A percentile compares a stretch with the other conserved stretches of the same genome.
Evolutionary conservation across 2,113 vertebrate genomes (phyloP).

Genomic region (Poicephalus meyeri): DNA sequence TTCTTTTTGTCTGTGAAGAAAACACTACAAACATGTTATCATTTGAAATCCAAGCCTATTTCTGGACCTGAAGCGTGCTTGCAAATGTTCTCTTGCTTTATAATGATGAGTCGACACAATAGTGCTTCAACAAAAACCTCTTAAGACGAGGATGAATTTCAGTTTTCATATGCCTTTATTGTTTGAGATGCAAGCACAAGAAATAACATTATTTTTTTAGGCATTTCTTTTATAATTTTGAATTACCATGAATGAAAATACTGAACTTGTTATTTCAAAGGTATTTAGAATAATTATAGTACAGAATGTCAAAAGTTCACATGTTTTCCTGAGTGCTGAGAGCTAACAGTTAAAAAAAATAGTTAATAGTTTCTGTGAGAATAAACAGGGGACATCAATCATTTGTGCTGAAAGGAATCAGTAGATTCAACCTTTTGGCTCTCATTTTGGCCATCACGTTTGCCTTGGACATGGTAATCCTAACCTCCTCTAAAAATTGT

Average conservation of each 20-base stretch:
- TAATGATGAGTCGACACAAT: not conserved
- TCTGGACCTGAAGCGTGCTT: not conserved
- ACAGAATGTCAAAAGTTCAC: not conserved
- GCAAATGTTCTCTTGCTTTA: not conserved
- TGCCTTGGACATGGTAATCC: not conserved
- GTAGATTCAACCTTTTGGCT: not conserved
- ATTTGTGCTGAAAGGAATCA: not conserved
- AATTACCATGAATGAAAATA: not conserved
- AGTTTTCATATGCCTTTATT: not conserved
- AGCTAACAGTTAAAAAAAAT: not conserved
- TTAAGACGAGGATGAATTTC: not conserved
- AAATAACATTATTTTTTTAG: not conserved
- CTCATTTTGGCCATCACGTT: not conserved
- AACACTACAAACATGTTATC: not conserved
- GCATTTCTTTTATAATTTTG: not conserved
- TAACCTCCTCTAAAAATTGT: constrained; percentile 25
- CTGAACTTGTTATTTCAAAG: not conserved
- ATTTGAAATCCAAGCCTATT: not conserved
- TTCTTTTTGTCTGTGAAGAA: too few relatives aligned
- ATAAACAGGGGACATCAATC: not conserved
- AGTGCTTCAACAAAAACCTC: not conserved
- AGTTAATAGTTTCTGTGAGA: not conserved
- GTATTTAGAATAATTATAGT: not conserved
- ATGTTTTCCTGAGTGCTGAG: not conserved
- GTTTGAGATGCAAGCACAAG: not conserved